Evolutionary conservation across 2,888 invertebrate genomes (phyloP), one percentile per base, ranked within the genome.

Genomic region (Molorchus minor): DNA sequence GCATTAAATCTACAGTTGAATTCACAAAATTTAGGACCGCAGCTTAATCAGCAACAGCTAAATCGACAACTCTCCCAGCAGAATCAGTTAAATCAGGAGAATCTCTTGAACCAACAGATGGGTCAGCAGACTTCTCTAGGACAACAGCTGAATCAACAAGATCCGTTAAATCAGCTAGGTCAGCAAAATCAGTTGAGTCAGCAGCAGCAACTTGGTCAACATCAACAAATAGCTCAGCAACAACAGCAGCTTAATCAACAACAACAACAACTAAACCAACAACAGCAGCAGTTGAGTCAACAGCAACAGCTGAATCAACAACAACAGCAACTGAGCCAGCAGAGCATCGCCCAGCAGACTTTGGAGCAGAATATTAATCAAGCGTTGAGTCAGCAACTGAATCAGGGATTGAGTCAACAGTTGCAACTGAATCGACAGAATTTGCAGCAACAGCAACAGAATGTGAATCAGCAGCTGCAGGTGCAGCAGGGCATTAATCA

Each of bases 391-490:
- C 62, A 62, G 29, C 45, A 57, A 12, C 55, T 68, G 13, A 68
- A 62, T 56, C 67, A 70, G 51, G 67, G 67, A 35, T 47, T 61
- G 21, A n/a, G n/a, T n/a, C 62, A 61, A n/a, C 65, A 65, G 57
- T 63, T 65, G 35, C 64, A 65, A 43, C 16, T 65, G 13, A 63
- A 58, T 41, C 61, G 67, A 16, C 71, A 71, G 43, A 81, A 82
- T 1, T 82, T 84, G 70, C 83, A 81, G 30, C 84, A 85, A 20
- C 84, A 84, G 64, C 84, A 60, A 25, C 52, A 40, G 52, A 45
- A 35, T 25, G 4, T 45, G 25, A 47, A 58, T 29, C 63, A 61
- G 44, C 65, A 60, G 20, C 44, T 58, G 36, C 58, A 36, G 12
- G 44, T 20, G 10, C 62, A 59, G 53, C 69, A 68, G 41, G 52